Percentiles rank a stretch among this genome's conserved stretches.
Evolutionary conservation across 2,888 invertebrate genomes (phyloP).

Genomic region (Heteropelma amictum): DNA sequence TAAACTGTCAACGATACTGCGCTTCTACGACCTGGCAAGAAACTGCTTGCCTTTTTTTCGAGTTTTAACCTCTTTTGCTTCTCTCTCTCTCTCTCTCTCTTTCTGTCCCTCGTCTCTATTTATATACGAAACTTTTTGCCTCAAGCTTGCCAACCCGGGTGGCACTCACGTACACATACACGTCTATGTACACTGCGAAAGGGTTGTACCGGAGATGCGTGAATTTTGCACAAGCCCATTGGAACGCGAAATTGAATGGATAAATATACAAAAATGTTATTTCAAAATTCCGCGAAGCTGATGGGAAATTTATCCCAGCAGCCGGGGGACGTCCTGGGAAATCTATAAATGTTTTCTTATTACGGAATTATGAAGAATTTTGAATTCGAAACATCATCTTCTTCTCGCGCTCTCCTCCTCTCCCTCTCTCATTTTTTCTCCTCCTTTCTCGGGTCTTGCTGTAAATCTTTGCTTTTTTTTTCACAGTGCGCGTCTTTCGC

Average conservation of each 20-base stretch:
- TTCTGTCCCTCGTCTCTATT: not conserved
- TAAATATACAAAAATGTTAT: too few species aligned
- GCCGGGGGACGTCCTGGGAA: too few species aligned
- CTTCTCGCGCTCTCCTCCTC: slow-evolving; percentile 10
- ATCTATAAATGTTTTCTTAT: too few species aligned
- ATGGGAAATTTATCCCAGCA: too few species aligned
- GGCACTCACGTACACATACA: not conserved
- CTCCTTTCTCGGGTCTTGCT: not conserved
- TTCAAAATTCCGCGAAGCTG: too few species aligned
- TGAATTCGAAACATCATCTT: too few species aligned
- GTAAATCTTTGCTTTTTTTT: slow-evolving; percentile 1
- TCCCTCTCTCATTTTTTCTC: not conserved
- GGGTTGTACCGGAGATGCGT: too few species aligned
- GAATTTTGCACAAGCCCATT: slow-evolving; percentile 4
- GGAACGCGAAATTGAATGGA: too few species aligned
- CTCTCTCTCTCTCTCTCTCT: slow-evolving; percentile 32
- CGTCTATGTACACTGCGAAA: too few species aligned
- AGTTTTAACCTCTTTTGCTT: slow-evolving; percentile 12
- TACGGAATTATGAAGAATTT: too few species aligned
- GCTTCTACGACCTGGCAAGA: slow-evolving; percentile 55
- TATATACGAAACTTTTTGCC: not conserved
- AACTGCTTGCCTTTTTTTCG: slow-evolving; percentile 43
- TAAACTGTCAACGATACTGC: slow-evolving; percentile 70
- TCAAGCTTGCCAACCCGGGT: not conserved
- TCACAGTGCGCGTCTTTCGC: not conserved